A percentile compares a stretch with the other conserved stretches of the same genome.
phyloP scores from a whole-genome alignment of 2,113 vertebrate genomes.

The Amazona guildingii region DNA sequence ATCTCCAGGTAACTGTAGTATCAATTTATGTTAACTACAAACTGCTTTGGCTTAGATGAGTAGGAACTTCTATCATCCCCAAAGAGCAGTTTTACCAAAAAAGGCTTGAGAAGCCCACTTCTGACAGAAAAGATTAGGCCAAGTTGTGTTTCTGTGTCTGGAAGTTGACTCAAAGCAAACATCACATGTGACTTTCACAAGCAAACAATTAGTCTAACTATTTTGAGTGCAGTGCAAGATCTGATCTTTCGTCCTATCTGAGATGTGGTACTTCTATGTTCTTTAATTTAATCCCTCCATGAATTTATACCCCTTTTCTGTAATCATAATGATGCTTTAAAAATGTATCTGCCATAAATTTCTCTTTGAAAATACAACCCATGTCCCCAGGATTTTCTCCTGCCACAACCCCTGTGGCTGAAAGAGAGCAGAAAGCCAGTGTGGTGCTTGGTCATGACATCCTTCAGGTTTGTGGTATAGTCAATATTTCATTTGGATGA shows the following conservation, averaged over 20 bases:
- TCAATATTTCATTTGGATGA: not conserved
- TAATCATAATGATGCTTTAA: not conserved
- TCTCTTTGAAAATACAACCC: not conserved
- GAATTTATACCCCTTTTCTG: not conserved
- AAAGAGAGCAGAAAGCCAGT: not conserved
- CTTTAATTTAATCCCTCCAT: not conserved
- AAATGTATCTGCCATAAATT: not conserved
- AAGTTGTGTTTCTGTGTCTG: not conserved
- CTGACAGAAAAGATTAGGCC: not conserved
- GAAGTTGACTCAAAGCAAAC: not conserved
- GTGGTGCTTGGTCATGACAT: not conserved
- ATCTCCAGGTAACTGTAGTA: not conserved
- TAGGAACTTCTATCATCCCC: not conserved
- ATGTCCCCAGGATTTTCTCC: not conserved
- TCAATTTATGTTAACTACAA: not conserved
- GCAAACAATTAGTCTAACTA: not conserved
- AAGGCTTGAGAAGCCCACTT: not conserved
- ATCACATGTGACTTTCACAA: not conserved
- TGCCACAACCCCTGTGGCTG: not conserved
- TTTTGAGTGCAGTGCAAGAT: not conserved
- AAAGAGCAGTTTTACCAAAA: not conserved
- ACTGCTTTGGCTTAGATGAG: not conserved
- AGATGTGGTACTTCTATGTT: not conserved
- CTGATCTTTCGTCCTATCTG: not conserved
- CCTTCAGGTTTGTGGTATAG: not conserved